Evolutionary conservation across 2,113 vertebrate species (phyloP).

Genomic region (Todiramphus saurophagus): DNA sequence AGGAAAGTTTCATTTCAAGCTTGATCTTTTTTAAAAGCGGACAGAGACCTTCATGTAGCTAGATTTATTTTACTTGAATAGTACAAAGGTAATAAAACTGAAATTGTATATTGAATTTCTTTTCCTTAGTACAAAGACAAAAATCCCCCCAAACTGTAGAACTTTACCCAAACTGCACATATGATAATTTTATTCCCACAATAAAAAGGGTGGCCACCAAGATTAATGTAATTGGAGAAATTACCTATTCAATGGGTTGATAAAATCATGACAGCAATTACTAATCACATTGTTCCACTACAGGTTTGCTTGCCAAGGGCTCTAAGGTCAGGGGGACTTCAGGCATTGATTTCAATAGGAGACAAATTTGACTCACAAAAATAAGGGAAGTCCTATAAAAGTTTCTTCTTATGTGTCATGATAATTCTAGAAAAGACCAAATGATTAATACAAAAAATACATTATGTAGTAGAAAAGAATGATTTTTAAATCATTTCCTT

Average conservation of each 20-base stretch:
- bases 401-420: neutral
- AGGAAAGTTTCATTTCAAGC: constrained; percentile 27
- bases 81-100: constrained; percentile 44
- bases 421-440: neutral
- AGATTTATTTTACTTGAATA: constrained; percentile 16
- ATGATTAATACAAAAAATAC: neutral
- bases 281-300: neutral
- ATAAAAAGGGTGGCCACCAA: too few relatives aligned
- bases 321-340: neutral
- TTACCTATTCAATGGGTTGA: neutral
- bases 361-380: neutral
- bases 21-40: neutral
- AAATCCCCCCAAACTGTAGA: neutral
- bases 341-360: neutral
- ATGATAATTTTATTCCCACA: neutral
- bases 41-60: neutral
- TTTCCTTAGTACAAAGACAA: neutral
- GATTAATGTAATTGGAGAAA: neutral
- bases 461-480: neutral
- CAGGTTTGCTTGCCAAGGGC: neutral
- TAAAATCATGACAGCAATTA: neutral
- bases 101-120: constrained; percentile 37
- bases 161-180: neutral
- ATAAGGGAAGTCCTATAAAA: neutral
- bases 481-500: neutral